Base-by-base conservation (phyloP, 2,888 invertebrate species). In the Cantharis flavilabris region DNA sequence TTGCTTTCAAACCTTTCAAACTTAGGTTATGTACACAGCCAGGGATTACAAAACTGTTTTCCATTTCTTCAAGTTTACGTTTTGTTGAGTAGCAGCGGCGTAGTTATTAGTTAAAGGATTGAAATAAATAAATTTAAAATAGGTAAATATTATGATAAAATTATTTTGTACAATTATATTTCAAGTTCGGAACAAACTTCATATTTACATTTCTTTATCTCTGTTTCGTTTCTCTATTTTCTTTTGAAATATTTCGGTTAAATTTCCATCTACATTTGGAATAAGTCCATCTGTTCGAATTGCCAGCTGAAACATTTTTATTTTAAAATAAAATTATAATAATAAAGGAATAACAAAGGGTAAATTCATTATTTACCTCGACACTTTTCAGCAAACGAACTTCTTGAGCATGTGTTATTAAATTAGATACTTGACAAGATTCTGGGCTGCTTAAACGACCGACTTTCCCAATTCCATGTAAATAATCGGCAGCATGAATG, bases 401-500 rank as follows among this genome's bases (percentile, higher is more conserved):
- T 89, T 96, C 96, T 71, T 92, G 86, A 0, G 90, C 89, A 82
- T 93, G 92, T 0, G 93, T 90, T 62, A 98, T 91, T 82, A 98
- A 94, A 90, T 94, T 98, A 0, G 96, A 95, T 0, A 97, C 93
- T 69, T 88, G 86, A 77, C 96, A 94, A 77, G 90, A 87, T 0
- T 86, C 85, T 0, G 90, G 87, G 72, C 94, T 94, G 0, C 97
- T 96, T 9, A 97, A 89, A 73, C 98, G 91, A 1, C 98, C 98
- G 7, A 96, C 96, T 83, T 98, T 91, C 0, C 98, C 99, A 84
- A 95, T 94, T 73, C 95, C 92, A 88, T 98, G 98, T 80, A 99
- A 94, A 87, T 98, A 98, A 87, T 98, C 98, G 0, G 97, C 94
- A 2, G 97, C 93, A 88, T 95, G 95, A 0, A 93, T 85, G 0